phyloP scores from a whole-genome alignment of 2,113 vertebrate genomes.

The Struthidea cinerea region DNA sequence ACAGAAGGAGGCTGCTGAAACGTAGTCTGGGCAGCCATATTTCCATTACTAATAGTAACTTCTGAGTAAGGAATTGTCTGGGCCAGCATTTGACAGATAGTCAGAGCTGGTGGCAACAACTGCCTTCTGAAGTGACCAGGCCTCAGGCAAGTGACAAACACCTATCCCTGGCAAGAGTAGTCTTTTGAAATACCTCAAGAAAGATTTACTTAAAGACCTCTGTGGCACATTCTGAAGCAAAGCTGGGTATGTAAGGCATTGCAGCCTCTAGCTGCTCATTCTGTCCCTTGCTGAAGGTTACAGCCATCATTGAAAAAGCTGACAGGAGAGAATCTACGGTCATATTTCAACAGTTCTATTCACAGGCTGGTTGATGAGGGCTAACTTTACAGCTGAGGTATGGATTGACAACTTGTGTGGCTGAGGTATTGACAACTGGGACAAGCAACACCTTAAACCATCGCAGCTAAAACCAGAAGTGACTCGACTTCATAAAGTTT shows the following conservation, averaged over 20 bases:
- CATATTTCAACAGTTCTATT: not conserved
- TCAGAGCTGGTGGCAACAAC: not conserved
- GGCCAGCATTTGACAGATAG: not conserved
- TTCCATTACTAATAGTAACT: not conserved
- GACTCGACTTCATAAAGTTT: not conserved
- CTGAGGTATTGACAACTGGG: not conserved
- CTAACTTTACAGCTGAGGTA: not conserved
- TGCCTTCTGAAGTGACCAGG: not conserved
- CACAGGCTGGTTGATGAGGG: not conserved
- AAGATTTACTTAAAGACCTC: not conserved
- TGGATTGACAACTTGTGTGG: not conserved
- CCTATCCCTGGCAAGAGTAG: not conserved
- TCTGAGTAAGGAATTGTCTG: not conserved
- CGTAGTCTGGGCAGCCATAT: not conserved
- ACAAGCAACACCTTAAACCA: not conserved
- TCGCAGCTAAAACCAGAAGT: not conserved
- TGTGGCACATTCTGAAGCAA: not conserved
- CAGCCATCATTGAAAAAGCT: not conserved
- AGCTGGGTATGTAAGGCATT: not conserved
- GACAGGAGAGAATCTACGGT: not conserved
- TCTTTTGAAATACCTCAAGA: not conserved
- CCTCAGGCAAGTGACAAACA: not conserved
- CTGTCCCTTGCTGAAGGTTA: not conserved
- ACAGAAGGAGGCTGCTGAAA: not conserved
- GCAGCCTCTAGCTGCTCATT: not conserved